Conservation (phyloP, 1,140 invertebrate genomes). For the Tenebrio molitor region DNA sequence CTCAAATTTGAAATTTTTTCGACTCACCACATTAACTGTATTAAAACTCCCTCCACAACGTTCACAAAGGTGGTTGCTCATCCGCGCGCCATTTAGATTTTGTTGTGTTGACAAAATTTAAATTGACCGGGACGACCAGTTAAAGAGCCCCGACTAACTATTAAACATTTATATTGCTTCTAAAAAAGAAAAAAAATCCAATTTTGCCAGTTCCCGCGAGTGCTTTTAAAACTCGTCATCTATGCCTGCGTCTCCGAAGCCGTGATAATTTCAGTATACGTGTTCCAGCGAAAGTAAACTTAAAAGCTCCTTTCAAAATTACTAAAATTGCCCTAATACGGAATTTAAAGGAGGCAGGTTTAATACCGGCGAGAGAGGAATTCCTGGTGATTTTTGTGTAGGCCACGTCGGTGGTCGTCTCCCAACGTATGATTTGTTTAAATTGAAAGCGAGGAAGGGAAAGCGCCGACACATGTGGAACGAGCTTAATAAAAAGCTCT, state of each 20-base stretch:
- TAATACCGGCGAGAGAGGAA: background rate
- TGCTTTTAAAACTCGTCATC: slow-evolving; percentile 10
- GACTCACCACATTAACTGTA: no score
- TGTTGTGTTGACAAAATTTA: no score
- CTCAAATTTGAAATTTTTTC: no score
- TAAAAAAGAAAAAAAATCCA: slow-evolving; percentile 11
- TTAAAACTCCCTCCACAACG: no score
- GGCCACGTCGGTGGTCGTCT: background rate
- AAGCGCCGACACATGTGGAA: background rate
- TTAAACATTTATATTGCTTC: background rate
- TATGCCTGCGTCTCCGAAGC: slow-evolving; percentile 1
- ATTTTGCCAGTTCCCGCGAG: background rate
- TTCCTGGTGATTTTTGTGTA: background rate
- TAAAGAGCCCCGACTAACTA: background rate
- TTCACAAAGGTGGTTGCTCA: no score
- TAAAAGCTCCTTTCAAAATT: slow-evolving; percentile 3
- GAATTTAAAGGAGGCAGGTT: background rate
- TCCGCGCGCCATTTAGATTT: no score
- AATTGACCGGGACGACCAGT: background rate
- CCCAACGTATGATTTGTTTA: background rate
- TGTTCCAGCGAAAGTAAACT: background rate
- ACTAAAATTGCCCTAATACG: slow-evolving; percentile 4
- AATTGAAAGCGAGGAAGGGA: background rate
- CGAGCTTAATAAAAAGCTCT: slow-evolving; percentile 10
- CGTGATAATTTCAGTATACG: slow-evolving; percentile 8